phyloP scores from a whole-genome alignment of 1,140 invertebrate genomes.

The Drosophila murphyi region DNA sequence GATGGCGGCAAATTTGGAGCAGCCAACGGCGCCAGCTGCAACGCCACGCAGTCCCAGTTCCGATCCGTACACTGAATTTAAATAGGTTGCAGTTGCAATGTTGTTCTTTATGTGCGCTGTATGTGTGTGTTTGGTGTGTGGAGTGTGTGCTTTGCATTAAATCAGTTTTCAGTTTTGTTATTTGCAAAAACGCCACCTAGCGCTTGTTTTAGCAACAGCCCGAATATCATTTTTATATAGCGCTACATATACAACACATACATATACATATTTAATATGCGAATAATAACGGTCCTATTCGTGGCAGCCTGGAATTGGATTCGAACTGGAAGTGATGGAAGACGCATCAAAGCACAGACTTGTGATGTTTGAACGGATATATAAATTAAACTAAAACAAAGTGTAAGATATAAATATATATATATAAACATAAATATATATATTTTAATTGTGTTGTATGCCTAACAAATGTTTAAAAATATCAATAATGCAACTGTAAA shows the following conservation, averaged over 20 bases:
- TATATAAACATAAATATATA: slow-evolving; percentile 40
- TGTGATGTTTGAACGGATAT: slow-evolving; percentile 66
- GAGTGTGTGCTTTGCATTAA: slow-evolving; percentile 31
- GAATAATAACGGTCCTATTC: slow-evolving; percentile 30
- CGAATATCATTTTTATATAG: slow-evolving; percentile 16
- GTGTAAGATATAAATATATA: slow-evolving; percentile 40
- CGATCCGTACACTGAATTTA: slow-evolving; percentile 71
- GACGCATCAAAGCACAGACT: slow-evolving; percentile 74
- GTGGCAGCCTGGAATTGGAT: slow-evolving; percentile 34
- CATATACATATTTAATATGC: slow-evolving; percentile 29
- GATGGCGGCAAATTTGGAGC: slow-evolving; percentile 84
- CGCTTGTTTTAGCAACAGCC: slow-evolving; percentile 59
- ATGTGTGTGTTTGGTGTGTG: slow-evolving; percentile 22
- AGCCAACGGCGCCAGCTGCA: slow-evolving; percentile 39
- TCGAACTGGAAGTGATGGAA: slow-evolving; percentile 11
- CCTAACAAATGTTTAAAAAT: slow-evolving; percentile 44
- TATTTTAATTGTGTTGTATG: slow-evolving; percentile 61
- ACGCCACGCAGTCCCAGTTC: slow-evolving; percentile 66
- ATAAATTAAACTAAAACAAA: slow-evolving; percentile 53
- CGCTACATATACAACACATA: slow-evolving; percentile 30
- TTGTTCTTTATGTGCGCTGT: slow-evolving; percentile 17
- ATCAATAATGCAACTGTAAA: slow-evolving; percentile 49
- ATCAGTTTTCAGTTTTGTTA: slow-evolving; percentile 39
- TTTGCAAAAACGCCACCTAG: slow-evolving; percentile 52
- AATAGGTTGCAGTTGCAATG: slow-evolving; percentile 42